Percentiles rank a stretch among this genome's conserved stretches.
phyloP scores from a whole-genome alignment of 2,888 invertebrate genomes.

The Pandemis heparana region DNA sequence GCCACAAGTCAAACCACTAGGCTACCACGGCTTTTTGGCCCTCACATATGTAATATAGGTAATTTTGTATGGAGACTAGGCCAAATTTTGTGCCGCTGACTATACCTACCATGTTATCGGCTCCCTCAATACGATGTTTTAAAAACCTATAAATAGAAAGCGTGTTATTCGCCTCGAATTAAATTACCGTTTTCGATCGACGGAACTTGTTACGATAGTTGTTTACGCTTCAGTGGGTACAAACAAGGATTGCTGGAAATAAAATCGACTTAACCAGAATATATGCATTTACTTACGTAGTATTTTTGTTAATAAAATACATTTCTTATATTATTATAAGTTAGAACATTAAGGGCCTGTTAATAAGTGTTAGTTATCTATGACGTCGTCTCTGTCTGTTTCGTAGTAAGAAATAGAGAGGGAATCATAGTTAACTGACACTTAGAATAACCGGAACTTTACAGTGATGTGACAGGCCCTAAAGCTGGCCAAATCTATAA shows the following conservation, averaged over 20 bases:
- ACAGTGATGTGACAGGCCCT: no score
- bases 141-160: neutral
- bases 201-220: neutral
- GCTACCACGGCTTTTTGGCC: no score
- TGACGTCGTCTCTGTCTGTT: no score
- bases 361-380: no score
- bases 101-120: neutral
- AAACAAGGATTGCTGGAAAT: neutral
- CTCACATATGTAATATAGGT: no score
- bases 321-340: neutral
- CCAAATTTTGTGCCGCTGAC: neutral
- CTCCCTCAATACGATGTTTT: neutral
- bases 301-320: neutral
- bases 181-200: constrained; percentile 10
- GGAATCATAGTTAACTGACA: no score
- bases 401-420: no score
- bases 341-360: no score
- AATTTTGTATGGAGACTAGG: no score
- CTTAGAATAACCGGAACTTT: no score
- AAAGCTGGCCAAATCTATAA: no score
- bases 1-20: no score
- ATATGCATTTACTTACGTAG: constrained; percentile 28
- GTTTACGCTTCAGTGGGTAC: neutral
- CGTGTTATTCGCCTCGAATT: neutral
- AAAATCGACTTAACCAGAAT: constrained; percentile 10